Base-by-base conservation (phyloP, 2,797 vertebrate species). In the Acrocephalus scirpaceus region DNA sequence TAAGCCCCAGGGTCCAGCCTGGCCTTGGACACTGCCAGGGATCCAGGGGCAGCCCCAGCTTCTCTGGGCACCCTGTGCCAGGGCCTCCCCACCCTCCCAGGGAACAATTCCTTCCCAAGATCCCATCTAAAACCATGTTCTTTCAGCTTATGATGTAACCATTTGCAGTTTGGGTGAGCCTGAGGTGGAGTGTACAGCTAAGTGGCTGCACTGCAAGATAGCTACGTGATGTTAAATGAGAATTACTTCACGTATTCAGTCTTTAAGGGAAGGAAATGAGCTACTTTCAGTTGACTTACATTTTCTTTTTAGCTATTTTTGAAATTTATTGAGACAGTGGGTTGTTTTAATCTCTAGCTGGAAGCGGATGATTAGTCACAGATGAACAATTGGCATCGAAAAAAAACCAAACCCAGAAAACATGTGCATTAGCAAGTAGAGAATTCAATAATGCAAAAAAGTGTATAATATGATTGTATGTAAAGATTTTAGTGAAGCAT, bases 401-500 rank as follows among this genome's bases (percentile, higher is more conserved):
- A 12, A 64, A 27, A 19, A 30, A 11, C 38, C 5, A 7, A 27
- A 6, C 4, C 3, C 23, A 73, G 36, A 44, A 93, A 85, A 54
- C 11, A 18, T 25, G 32, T 53, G 57, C 18, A 36, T 78, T 69
- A 69, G 13, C 32, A 85, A 80, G 74, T 20, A 21, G 5, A 30
- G 67, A 71, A 30, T 70, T 50, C 57, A 71, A 11, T 79, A 94
- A 62, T 2, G 4, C 38, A 74, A 73, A 91, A 53, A 69, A 87
- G 16, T 61, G 18, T 38, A 22, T 75, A n/a, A 66, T 73, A 48
- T 62, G 26, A 62, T 72, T 45, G 38, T 67, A 47, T 44, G 42
- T 70, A 79, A 92, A 91, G 67, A 54, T 44, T 93, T 86, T 80
- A 94, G 47, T 61, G 69, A 91, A 72, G 61, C 50, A 48, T 83